Conservation (phyloP, 2,113 vertebrate genomes). For the Xerus inauris region DNA sequence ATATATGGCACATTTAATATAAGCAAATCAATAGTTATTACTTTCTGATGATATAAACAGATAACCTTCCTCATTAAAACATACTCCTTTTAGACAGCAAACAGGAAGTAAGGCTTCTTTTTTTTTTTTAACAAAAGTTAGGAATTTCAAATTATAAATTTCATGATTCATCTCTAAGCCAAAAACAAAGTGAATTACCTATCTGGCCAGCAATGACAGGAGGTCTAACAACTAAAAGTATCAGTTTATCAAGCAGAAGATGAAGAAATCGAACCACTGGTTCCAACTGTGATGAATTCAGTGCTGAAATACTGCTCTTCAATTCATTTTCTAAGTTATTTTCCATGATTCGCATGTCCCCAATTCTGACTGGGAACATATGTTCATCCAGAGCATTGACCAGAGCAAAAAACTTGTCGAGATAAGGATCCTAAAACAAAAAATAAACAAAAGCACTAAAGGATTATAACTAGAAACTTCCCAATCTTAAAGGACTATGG, state of each 20-base stretch:
- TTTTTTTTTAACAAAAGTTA: constrained; percentile 73
- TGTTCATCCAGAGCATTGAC: constrained; percentile 99
- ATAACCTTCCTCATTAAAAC: constrained; percentile 12
- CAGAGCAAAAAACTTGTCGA: constrained; percentile 99
- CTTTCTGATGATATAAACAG: constrained; percentile 29
- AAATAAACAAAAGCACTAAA: constrained; percentile 30
- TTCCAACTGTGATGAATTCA: constrained; percentile 96
- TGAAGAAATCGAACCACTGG: constrained; percentile 98
- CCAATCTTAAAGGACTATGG: neutral
- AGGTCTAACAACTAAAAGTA: constrained; percentile 96
- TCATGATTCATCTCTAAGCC: constrained; percentile 71
- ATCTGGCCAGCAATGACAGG: constrained; percentile 99
- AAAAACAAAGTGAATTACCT: constrained; percentile 88
- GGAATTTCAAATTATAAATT: constrained; percentile 74
- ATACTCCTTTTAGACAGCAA: neutral
- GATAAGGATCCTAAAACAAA: constrained; percentile 93
- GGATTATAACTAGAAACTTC: neutral
- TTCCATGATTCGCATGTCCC: constrained; percentile 99
- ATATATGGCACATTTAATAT: constrained; percentile 15
- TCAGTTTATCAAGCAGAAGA: constrained; percentile 98
- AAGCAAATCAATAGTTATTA: neutral
- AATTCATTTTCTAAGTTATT: constrained; percentile 98
- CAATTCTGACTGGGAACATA: constrained; percentile 98
- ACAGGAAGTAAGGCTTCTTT: neutral
- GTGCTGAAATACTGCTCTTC: constrained; percentile 95